phyloP scores from a whole-genome alignment of 2,113 vertebrate species.

The Phyllopteryx taeniolatus region DNA sequence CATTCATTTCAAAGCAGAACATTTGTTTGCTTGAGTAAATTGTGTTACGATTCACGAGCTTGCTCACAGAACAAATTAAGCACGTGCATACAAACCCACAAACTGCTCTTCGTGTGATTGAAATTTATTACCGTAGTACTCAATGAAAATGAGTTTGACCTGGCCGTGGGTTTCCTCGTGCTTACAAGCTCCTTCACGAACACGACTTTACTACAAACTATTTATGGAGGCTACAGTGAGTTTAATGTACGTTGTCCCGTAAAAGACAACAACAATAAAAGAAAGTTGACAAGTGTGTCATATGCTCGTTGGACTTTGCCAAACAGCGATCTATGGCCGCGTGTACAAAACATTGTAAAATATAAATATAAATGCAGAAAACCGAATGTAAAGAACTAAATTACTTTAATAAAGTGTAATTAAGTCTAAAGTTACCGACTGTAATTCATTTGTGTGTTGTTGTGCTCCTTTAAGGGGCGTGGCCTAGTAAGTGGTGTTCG shows the following conservation, averaged over 20 bases:
- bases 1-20: no score
- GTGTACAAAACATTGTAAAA: not conserved
- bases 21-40: no score
- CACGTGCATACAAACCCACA: not conserved
- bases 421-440: no score
- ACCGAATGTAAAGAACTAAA: no score
- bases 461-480: no score
- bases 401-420: no score
- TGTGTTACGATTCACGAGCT: not conserved
- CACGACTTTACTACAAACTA: conserved; percentile 66
- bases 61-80: not conserved
- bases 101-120: not conserved
- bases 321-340: not conserved
- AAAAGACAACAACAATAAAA: conserved; percentile 70
- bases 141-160: conserved; percentile 47
- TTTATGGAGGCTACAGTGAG: conserved; percentile 68
- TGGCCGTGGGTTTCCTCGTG: conserved; percentile 62
- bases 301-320: not conserved
- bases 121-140: not conserved
- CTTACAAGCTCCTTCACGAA: conserved; percentile 75
- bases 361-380: no score
- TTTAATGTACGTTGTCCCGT: conserved; percentile 75
- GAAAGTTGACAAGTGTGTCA: not conserved
- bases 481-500: no score
- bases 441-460: no score